Evolutionary conservation across 2,797 vertebrate genomes (phyloP).

Genomic region (Philypnodon macrostomus): DNA sequence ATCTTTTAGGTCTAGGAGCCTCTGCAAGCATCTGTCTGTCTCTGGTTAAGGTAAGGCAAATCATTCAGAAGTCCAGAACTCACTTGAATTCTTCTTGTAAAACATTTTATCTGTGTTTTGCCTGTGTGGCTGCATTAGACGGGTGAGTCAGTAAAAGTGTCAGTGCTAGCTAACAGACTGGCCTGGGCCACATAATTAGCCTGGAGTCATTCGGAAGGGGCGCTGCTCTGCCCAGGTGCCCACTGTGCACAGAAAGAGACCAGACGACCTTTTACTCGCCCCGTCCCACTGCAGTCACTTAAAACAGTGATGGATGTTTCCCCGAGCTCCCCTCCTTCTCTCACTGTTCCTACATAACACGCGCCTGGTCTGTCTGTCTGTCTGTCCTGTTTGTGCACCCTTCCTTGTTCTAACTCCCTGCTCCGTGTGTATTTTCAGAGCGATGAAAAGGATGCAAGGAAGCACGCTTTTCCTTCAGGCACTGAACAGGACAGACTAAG

Average conservation of each 20-base stretch:
- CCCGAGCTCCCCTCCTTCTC: conserved; percentile 21
- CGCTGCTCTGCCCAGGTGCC: conserved; percentile 58
- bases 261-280: conserved; percentile 62
- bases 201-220: conserved; percentile 51
- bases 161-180: conserved; percentile 45
- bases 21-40: conserved; percentile 14
- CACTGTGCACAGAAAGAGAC: conserved; percentile 51
- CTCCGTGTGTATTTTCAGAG: conserved; percentile 45
- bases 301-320: conserved; percentile 72
- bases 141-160: conserved; percentile 59
- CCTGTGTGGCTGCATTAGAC: conserved; percentile 16
- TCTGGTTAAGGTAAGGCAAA: conserved; percentile 41
- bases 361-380: conserved; percentile 34
- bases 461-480: conserved; percentile 27
- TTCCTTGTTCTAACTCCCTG: conserved; percentile 5
- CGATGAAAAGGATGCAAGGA: conserved; percentile 39
- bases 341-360: conserved; percentile 4
- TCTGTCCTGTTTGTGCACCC: conserved; percentile 14
- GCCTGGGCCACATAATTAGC: conserved; percentile 54
- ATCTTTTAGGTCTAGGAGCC: conserved; percentile 44
- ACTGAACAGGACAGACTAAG: conserved; percentile 12
- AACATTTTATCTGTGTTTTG: conserved; percentile 23
- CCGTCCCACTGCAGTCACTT: conserved; percentile 68
- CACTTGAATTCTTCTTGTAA: background rate
- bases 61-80: conserved; percentile 4